Evolutionary conservation across 2,113 vertebrate species (phyloP), one percentile per base, ranked within the genome.

Genomic region (Cavia aperea): DNA sequence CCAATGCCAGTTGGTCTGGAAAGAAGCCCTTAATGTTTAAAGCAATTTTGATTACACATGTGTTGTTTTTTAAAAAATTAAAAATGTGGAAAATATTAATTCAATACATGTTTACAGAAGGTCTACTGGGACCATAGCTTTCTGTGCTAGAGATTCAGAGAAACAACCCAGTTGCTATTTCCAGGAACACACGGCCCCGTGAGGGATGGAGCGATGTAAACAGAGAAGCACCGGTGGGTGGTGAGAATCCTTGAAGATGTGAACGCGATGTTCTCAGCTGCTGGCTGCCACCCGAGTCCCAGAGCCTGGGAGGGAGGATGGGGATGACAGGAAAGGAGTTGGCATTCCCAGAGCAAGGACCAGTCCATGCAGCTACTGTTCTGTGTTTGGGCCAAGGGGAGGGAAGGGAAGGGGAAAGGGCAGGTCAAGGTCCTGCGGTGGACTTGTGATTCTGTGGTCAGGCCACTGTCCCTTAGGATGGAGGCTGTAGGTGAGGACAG

Each of bases 81-180:
- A 51, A 89, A 89, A 66, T 54, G n/a, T 83, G 86, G 89, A 87
- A 96, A 83, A 73, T 93, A 93, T 81, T 90, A 92, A 89, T 92
- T 77, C 46, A 82, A 51, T 63, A 75, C 78, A 46, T 86, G 86
- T 90, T 93, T 77, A 89, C 54, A 49, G 83, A 81, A 92, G 46
- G 36, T 36, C 79, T n/a, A 54, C 65, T 62, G 24, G 49, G 63
- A 31, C n/a, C 94, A 3, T 39, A 39, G 54, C 79, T 79, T 83
- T 94, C 65, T 94, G 92, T 82, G 86, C 92, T 93, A n/a, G 75
- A 70, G 66, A 92, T 94, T 93, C 83, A 94, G 83, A 94, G 79
- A 92, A 90, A n/a, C 46, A 68, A 88, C 49, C 92, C 75, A 88
- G 39, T 88, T 89, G 63, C 66, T 90, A 63, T 86, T 93, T 96